Base-by-base conservation (phyloP, 2,797 vertebrate genomes). In the Arctocebus calabarensis region DNA sequence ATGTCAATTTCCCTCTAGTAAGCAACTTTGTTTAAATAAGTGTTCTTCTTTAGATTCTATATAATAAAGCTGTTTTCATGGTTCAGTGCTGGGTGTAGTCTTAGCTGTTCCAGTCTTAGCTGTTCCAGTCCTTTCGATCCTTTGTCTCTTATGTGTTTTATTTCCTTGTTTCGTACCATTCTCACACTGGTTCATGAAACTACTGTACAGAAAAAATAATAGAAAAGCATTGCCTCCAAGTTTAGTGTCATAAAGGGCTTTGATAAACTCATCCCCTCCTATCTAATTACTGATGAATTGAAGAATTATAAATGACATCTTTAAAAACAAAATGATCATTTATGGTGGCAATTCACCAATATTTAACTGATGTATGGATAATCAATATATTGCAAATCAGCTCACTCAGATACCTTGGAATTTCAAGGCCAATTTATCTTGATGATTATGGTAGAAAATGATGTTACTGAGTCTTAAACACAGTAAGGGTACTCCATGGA, bases 281-380 rank as follows among this genome's bases (percentile, higher is more conserved):
- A 34, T 90, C 32, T 68, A 84, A 84, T 75, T 90, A 84, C n/a
- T 84, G 37, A 74, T 52, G 90, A 90, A 64, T 79, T 29, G 52
- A 79, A 64, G 59, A 96, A 45, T 7, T 88, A 82, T n/a, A 73
- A 7, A 8, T 79, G 45, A 90, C n/a, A 84, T 40, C 61, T 88
- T 79, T 90, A 14, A 92, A 94, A 90, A 87, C 8, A 78, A 91
- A 89, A 84, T 87, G n/a, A 73, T 74, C 13, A 94, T 94, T 92
- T 64, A 64, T 75, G 29, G 29, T 68, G 64, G 29, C 12, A 87
- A 37, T 87, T 78, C 12, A 75, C 27, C 52, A 90, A 84, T 61
- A 78, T 74, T 70, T 83, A 88, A 84, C 37, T 95, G 37, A 84
- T 75, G 79, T 57, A n/a, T 78, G 55, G 32, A 37, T 81, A 79